Percentiles rank a stretch among this genome's conserved stretches.
phyloP scores from a whole-genome alignment of 2,113 vertebrate genomes.

The Limanda limanda region DNA sequence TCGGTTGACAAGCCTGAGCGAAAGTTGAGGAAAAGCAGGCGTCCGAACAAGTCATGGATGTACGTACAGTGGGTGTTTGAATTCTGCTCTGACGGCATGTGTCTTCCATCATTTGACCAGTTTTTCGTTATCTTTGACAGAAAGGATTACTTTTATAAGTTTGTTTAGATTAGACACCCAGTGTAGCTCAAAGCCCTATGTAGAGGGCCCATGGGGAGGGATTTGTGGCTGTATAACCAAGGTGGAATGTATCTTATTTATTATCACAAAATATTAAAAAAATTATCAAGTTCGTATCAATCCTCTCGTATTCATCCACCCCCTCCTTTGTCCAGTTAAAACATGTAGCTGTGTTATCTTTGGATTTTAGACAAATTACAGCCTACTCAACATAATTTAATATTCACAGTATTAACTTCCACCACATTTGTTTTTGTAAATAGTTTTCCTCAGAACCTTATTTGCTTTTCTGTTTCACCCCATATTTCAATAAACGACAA shows the following conservation, averaged over 20 bases:
- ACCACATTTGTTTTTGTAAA: neutral
- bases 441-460: neutral
- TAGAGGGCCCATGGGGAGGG: neutral
- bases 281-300: neutral
- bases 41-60: constrained; percentile 33
- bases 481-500: no score
- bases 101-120: constrained; percentile 6
- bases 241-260: neutral
- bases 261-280: neutral
- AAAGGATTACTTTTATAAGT: neutral
- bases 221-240: neutral
- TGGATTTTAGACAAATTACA: neutral
- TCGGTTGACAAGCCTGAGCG: constrained; percentile 75
- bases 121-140: neutral
- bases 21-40: constrained; percentile 31
- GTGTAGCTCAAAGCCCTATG: neutral
- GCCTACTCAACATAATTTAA: neutral
- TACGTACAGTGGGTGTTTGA: constrained; percentile 5
- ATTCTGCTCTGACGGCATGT: neutral
- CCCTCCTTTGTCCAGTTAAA: neutral
- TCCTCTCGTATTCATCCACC: neutral
- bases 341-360: no score
- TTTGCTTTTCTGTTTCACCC: neutral
- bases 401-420: neutral
- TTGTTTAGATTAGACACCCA: neutral